phyloP scores from a whole-genome alignment of 2,888 invertebrate species.

The Rhodophaea formosa region DNA sequence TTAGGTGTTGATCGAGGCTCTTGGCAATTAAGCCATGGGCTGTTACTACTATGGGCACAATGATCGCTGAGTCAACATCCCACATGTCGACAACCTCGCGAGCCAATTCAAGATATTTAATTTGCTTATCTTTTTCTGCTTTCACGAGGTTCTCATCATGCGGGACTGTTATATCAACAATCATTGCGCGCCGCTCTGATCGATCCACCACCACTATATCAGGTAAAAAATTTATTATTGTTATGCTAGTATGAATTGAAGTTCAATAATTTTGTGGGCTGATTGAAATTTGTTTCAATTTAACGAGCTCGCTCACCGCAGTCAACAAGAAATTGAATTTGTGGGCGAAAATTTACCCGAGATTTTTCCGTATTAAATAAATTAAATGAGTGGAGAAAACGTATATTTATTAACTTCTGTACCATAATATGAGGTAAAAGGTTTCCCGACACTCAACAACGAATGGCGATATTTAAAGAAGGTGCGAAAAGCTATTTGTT shows the following conservation, averaged over 20 bases:
- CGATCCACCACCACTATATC: too few species aligned
- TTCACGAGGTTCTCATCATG: too few species aligned
- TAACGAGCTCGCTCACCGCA: constrained; percentile 56
- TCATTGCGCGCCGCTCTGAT: too few species aligned
- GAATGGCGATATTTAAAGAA: not conserved
- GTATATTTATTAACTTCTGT: constrained; percentile 1
- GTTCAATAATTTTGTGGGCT: constrained; percentile 51
- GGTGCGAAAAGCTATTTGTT: not conserved
- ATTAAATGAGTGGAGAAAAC: constrained; percentile 20
- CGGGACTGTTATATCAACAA: too few species aligned
- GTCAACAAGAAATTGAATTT: constrained; percentile 68
- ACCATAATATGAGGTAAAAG: not conserved
- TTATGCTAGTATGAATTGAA: constrained; percentile 17
- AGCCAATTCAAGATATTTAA: too few species aligned
- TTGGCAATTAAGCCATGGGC: too few species aligned
- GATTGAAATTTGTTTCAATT: constrained; percentile 62
- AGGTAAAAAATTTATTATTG: too few species aligned
- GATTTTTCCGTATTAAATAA: constrained; percentile 41
- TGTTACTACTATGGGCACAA: too few species aligned
- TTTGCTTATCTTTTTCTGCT: too few species aligned
- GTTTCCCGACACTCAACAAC: not conserved
- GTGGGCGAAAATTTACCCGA: constrained; percentile 46
- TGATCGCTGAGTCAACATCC: too few species aligned
- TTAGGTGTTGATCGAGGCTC: too few species aligned
- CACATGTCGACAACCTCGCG: too few species aligned